Evolutionary conservation across 2,113 vertebrate genomes (phyloP), one percentile per base, ranked within the genome.

Genomic region (Suricata suricatta): DNA sequence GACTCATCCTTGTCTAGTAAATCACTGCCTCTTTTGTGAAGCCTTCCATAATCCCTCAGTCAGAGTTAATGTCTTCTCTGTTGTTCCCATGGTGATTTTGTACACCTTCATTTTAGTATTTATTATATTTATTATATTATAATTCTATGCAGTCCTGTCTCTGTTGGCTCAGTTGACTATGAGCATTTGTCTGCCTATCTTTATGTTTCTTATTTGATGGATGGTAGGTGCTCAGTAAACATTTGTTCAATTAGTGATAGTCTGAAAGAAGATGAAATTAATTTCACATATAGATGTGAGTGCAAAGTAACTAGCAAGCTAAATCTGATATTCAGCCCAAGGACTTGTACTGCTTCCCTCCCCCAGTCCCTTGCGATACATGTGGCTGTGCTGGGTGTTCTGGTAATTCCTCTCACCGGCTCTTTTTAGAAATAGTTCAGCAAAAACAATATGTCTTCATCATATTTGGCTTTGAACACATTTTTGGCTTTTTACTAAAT

Each of bases 401-500:
- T 44, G 41, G 33, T 84, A 52, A 60, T 33, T 81, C 54, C 69
- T 63, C 27, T 85, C 52, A 52, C 31, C 7, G 21, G 68, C 52
- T 89, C 38, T 69, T 96, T 83, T 85, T 72, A 93, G 82, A 90
- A 71, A 81, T 95, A 57, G 38, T 77, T 95, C 27, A 76, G 52
- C 72, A 87, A 82, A 95, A 50, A 52, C 52, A 81, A 14, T 74
- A 41, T 96, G n/a, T 66, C 66, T 68, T 97, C n/a, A 35, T 76
- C 31, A 41, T 92, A 64, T 21, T 90, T 94, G 88, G 41, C 52
- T 98, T 79, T 87, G 88, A 95, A 88, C 77, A 88, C 10, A 82
- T 92, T 91, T 96, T 88, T 83, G 25, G n/a, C 80, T 88, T 90
- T 94, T 94, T 93, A 96, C 38, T 68, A 92, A 95, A 97, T 96